Evolutionary conservation across 2,797 vertebrate genomes (phyloP).

Genomic region (Danio albolineatus): DNA sequence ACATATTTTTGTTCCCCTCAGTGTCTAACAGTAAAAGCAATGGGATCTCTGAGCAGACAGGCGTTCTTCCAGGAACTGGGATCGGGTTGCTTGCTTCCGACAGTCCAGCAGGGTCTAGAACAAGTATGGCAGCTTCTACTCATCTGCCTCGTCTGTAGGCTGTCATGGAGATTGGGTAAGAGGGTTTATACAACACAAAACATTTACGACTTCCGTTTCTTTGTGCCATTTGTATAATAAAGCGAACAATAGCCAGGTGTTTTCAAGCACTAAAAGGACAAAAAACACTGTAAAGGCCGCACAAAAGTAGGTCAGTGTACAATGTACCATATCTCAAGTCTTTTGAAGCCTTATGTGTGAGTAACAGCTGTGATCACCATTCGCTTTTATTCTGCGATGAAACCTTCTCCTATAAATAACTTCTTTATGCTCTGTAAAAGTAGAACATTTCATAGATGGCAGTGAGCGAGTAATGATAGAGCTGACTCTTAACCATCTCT

Average conservation of each 20-base stretch:
- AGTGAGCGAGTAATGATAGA: neutral
- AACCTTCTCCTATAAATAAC: neutral
- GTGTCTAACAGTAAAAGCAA: constrained; percentile 15
- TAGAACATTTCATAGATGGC: neutral
- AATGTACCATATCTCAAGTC: neutral
- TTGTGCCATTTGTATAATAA: neutral
- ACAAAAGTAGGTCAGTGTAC: neutral
- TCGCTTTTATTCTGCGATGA: neutral
- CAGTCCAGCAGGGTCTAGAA: constrained; percentile 86
- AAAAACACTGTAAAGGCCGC: neutral
- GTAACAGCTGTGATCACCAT: neutral
- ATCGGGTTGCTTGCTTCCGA: constrained; percentile 84
- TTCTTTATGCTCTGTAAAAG: neutral
- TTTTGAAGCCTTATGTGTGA: neutral
- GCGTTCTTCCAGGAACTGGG: constrained; percentile 85
- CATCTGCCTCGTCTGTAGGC: constrained; percentile 85
- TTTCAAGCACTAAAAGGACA: neutral
- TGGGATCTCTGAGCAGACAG: constrained; percentile 74
- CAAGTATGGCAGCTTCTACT: constrained; percentile 90
- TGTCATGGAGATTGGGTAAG: constrained; percentile 86
- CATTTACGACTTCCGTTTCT: neutral
- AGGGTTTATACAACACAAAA: constrained; percentile 46
- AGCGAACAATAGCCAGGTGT: neutral
- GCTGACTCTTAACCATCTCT: neutral
- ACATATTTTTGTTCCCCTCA: neutral